A percentile compares a stretch with the other conserved stretches of the same genome.
phyloP scores from a whole-genome alignment of 2,797 vertebrate genomes.

The Sebastes nivosus region DNA sequence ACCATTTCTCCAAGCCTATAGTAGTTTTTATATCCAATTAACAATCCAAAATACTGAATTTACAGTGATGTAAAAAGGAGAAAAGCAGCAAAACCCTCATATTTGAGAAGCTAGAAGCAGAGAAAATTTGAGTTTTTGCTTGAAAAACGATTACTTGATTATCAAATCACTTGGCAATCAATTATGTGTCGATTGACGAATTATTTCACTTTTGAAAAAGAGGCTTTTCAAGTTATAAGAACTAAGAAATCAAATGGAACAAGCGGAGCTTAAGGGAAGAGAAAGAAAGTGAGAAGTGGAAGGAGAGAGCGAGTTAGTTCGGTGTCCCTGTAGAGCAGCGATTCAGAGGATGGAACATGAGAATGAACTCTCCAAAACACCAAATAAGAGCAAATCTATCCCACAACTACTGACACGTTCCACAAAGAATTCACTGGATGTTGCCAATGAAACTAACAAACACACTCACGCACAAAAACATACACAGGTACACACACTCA shows the following conservation, averaged over 20 bases:
- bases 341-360: conserved; percentile 1
- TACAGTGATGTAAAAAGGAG: not conserved
- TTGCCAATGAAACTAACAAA: conserved; percentile 1
- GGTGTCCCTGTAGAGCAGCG: not conserved
- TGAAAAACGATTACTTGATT: not conserved
- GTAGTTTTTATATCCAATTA: not conserved
- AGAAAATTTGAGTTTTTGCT: no score
- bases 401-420: conserved; percentile 1
- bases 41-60: not conserved
- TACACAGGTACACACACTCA: no score
- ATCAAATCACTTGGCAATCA: not conserved
- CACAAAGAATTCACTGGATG: conserved; percentile 21
- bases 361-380: conserved; percentile 16
- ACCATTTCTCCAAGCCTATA: not conserved
- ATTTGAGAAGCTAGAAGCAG: not conserved
- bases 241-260: not conserved
- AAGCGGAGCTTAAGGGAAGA: not conserved
- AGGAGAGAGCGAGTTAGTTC: not conserved
- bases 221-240: not conserved
- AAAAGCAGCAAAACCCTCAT: not conserved
- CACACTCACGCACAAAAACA: not conserved
- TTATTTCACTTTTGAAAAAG: not conserved
- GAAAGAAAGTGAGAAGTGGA: not conserved
- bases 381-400: conserved; percentile 42
- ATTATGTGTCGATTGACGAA: no score